A percentile compares a stretch with the other conserved stretches of the same genome.
Evolutionary conservation across 2,113 vertebrate species (phyloP).

Genomic region (Bos indicus): DNA sequence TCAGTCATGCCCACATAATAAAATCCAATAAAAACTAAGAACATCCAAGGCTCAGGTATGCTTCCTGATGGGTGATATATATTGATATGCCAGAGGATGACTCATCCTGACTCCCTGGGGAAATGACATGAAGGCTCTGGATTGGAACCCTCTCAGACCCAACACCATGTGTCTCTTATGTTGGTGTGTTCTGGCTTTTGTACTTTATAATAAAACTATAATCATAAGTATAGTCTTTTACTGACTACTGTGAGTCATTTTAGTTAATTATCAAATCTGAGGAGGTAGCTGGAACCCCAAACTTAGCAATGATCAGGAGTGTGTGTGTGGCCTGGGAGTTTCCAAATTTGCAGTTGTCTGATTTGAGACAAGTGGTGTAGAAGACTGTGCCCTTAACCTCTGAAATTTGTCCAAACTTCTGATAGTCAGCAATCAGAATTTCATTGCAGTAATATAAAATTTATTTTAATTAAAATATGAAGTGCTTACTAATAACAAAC

Average conservation of each 20-base stretch:
- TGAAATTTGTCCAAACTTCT: not conserved
- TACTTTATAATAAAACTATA: not conserved
- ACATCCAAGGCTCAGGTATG: accelerated
- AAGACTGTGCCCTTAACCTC: not conserved
- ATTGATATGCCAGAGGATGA: not conserved
- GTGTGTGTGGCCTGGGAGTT: not conserved
- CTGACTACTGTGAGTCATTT: not conserved
- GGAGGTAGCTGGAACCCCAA: not conserved
- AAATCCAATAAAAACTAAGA: not conserved
- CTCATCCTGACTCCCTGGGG: not conserved
- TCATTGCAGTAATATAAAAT: not conserved
- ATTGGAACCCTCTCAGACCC: not conserved
- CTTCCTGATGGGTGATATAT: not conserved
- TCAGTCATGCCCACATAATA: not conserved
- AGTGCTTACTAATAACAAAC: not conserved
- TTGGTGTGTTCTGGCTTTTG: not conserved
- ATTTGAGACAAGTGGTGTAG: not conserved
- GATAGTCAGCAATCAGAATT: not conserved
- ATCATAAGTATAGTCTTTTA: not conserved
- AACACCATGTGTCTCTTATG: not conserved
- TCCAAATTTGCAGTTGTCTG: not conserved
- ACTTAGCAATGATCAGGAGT: not conserved
- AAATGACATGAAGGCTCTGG: not conserved
- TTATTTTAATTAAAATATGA: not conserved
- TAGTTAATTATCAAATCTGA: not conserved